Base-by-base conservation (phyloP, 2,797 vertebrate species). In the Chiroxiphia lanceolata region DNA sequence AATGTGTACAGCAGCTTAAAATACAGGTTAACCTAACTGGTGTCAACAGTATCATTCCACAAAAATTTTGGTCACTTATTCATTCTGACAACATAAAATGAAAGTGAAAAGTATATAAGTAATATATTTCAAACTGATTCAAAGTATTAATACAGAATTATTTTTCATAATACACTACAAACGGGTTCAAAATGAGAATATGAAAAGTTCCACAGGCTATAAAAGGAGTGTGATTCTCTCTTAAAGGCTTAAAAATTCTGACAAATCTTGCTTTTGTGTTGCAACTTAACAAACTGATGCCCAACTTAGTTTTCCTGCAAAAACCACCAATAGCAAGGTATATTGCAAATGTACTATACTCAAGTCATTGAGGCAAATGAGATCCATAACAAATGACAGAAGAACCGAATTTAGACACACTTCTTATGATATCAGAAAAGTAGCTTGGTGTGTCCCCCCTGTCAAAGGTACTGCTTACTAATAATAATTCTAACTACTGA, bases 321-420 rank as follows among this genome's bases (percentile, higher is more conserved):
- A 79, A 63, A 45, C 7, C 0, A 15, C 9, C 33, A 47, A 12
- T 1, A 80, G 13, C 11, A 67, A 56, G 0, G 3, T 42, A 8
- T 44, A 71, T 6, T 47, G 13, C 11, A 45, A 71, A 67, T 31
- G 11, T 34, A 34, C 11, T 14, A 45, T 6, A 26, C 9, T 70
- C 44, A 64, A 64, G 29, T 48, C 29, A 5, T 19, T 65, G 31
- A 19, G 14, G 13, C 23, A 82, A 75, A 78, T 33, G 40, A 69
- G 27, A 54, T 68, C 26, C 47, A 9, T 47, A 82, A 72, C 5
- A 85, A 87, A 56, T 9, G 2, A 48, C 4, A 4, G 14, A 59
- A 89, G 42, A 87, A 77, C 5, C 53, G 50, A 79, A 72, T 76
- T 77, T 68, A 80, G 53, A 74, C 33, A 51, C 11, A 38, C 4